A percentile compares a stretch with the other conserved stretches of the same genome.
These are phyloP conservation scores for Trissolcus brochymenae DNA, from an alignment of 2,888 invertebrate species.

Conservation along the genomic window DNA sequence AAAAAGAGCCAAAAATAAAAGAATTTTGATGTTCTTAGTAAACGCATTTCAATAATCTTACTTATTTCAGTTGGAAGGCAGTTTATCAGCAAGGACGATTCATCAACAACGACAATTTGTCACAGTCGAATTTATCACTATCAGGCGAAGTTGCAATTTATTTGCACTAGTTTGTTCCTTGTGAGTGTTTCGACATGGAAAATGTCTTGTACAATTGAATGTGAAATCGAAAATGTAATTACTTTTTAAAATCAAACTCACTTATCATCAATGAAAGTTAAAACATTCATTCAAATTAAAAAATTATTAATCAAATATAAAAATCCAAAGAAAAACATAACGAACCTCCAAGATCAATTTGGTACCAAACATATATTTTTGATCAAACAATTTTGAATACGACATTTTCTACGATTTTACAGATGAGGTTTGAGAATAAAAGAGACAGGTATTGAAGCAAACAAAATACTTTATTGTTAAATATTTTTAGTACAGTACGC, in stretches of 20 bases:
- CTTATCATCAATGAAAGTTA: not conserved
- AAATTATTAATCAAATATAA: not conserved
- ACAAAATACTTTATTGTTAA: slow-evolving; percentile 77
- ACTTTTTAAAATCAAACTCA: not conserved
- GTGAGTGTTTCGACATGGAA: not conserved
- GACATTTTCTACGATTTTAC: not conserved
- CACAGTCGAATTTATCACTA: slow-evolving; percentile 24
- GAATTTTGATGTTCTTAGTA: not conserved
- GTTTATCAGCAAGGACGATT: slow-evolving; percentile 4
- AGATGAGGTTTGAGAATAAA: not conserved
- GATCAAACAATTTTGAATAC: not conserved
- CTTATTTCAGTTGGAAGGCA: slow-evolving; percentile 10
- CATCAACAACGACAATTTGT: slow-evolving; percentile 30
- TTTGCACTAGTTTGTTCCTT: slow-evolving; percentile 6
- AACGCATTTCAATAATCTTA: slow-evolving; percentile 17
- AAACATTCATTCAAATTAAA: not conserved
- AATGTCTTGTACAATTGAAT: not conserved
- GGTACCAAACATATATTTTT: not conserved
- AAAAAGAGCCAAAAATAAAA: too few relatives aligned
- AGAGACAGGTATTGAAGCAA: slow-evolving; percentile 70
- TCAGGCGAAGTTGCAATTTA: slow-evolving; percentile 9
- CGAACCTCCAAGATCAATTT: too few relatives aligned
- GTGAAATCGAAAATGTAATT: not conserved
- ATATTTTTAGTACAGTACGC: slow-evolving; percentile 76
- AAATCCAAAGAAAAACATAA: not conserved